Evolutionary conservation across 2,888 invertebrate genomes (phyloP).

Genomic region (Pocota personata): DNA sequence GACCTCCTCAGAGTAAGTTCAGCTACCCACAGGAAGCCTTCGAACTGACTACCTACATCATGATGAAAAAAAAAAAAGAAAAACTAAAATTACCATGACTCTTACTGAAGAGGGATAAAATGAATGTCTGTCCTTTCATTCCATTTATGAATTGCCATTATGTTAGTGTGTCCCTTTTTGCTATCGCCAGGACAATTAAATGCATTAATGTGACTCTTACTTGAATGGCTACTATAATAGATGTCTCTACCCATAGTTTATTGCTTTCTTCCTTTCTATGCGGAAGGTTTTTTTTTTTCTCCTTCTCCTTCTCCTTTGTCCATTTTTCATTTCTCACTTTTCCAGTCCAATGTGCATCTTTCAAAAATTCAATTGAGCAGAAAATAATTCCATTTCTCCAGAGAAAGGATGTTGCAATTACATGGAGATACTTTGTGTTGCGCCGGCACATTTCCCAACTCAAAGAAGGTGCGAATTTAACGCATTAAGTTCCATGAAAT

Average conservation of each 20-base stretch:
- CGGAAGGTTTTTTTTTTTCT: constrained; percentile 12
- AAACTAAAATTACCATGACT: constrained; percentile 48
- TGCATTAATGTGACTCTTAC: constrained; percentile 70
- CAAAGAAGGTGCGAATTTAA: constrained; percentile 49
- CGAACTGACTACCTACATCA: constrained; percentile 8
- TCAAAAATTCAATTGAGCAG: constrained; percentile 69
- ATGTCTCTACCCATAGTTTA: constrained; percentile 57
- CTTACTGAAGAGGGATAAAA: constrained; percentile 19
- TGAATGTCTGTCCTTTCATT: constrained; percentile 59
- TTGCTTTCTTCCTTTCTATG: constrained; percentile 58
- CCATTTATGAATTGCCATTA: constrained; percentile 69
- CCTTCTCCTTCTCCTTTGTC: neutral
- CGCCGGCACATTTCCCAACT: neutral
- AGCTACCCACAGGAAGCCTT: constrained; percentile 33
- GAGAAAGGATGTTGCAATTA: constrained; percentile 55
- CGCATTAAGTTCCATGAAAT: constrained; percentile 57
- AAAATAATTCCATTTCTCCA: constrained; percentile 59
- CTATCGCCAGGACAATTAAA: constrained; percentile 66
- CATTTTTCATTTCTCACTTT: constrained; percentile 8
- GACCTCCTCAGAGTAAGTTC: constrained; percentile 58
- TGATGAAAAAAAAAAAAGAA: constrained; percentile 3
- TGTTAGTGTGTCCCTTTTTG: constrained; percentile 49
- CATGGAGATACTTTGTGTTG: constrained; percentile 26
- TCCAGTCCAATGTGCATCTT: constrained; percentile 32
- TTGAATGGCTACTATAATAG: constrained; percentile 65